These are phyloP conservation scores for Halictus ligatus DNA, from an alignment of 2,888 invertebrate genomes.

Conservation along the genomic window DNA sequence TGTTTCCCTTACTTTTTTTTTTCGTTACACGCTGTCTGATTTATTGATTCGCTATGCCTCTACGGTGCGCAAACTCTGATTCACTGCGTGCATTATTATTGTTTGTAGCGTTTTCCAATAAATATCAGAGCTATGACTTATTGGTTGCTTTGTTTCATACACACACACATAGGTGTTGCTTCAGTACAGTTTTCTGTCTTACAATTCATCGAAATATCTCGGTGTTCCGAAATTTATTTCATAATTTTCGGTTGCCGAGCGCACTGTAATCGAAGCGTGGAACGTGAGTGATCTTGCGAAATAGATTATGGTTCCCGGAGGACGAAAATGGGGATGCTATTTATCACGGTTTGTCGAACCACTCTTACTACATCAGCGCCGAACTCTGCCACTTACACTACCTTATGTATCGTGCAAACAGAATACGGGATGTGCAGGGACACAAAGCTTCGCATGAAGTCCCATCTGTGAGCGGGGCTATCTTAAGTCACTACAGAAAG, in stretches of 20 bases:
- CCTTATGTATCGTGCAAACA: not conserved
- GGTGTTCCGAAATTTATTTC: no score
- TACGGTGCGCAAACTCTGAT: not conserved
- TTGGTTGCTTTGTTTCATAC: not conserved
- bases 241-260: no score
- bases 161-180: not conserved
- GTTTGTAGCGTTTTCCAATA: not conserved
- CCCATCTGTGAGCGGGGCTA: not conserved
- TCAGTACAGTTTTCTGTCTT: not conserved
- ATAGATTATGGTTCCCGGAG: not conserved
- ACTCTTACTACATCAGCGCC: not conserved
- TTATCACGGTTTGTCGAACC: not conserved
- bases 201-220: no score
- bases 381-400: not conserved
- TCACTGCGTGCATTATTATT: not conserved
- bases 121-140: not conserved
- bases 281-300: not conserved
- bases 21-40: not conserved
- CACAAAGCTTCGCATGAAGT: not conserved
- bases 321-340: not conserved
- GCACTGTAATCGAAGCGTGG: no score
- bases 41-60: not conserved
- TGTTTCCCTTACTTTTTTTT: not conserved
- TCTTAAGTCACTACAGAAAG: not conserved
- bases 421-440: not conserved